Conservation (phyloP, 2,797 vertebrate genomes). For the Spatula clypeata region DNA sequence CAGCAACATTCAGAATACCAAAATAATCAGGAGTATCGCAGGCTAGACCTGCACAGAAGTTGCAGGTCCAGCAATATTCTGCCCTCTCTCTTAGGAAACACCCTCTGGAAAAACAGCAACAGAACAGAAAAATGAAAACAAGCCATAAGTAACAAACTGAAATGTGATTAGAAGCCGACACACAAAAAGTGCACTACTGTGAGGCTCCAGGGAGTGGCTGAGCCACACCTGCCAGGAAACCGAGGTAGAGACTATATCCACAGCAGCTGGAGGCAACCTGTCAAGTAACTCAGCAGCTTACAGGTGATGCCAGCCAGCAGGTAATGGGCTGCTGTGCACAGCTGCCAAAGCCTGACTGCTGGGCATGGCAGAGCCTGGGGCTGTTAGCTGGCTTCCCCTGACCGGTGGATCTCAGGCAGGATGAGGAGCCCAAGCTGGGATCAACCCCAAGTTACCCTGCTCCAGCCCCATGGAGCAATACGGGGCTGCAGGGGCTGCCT, state of each 20-base stretch:
- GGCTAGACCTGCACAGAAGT: neutral
- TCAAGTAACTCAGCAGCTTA: neutral
- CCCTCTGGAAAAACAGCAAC: neutral
- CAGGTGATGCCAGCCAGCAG: neutral
- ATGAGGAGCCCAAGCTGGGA: neutral
- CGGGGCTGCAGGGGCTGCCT: neutral
- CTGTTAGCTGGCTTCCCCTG: neutral
- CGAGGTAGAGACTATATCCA: neutral
- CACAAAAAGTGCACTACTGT: neutral
- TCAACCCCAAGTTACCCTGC: neutral
- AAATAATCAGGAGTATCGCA: neutral
- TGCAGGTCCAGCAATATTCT: neutral
- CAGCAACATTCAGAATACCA: neutral
- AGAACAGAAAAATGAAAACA: neutral
- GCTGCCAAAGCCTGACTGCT: neutral
- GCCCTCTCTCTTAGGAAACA: neutral
- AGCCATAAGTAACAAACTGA: neutral
- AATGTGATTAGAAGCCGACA: neutral
- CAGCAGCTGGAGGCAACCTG: neutral
- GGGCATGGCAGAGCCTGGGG: neutral
- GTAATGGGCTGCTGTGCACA: neutral
- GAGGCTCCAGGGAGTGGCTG: neutral
- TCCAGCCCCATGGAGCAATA: neutral
- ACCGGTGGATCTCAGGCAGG: neutral
- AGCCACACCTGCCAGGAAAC: neutral